Conservation (phyloP, 2,113 vertebrate species). For the Calyptommatus sinebrachiatus region DNA sequence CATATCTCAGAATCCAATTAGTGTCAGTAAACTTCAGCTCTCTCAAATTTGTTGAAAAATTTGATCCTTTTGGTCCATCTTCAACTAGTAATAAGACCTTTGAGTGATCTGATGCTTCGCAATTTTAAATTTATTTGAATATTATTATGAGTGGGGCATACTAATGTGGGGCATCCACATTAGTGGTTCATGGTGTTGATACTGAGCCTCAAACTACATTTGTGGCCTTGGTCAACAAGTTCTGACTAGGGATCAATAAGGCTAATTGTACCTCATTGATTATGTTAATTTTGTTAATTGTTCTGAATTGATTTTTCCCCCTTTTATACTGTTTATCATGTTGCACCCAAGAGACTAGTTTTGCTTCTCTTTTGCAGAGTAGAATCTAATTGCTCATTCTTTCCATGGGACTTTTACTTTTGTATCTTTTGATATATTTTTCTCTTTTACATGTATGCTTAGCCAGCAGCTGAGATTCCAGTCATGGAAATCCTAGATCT, state of each 20-base stretch:
- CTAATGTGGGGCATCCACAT: background rate
- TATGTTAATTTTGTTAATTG: constrained; percentile 29
- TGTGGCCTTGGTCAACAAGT: constrained; percentile 16
- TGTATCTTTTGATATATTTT: background rate
- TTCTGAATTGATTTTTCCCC: constrained; percentile 9
- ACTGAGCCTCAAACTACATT: constrained; percentile 2
- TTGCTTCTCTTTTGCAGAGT: background rate
- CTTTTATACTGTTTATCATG: constrained; percentile 16
- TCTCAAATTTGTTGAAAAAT: background rate
- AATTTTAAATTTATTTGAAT: background rate
- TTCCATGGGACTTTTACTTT: background rate
- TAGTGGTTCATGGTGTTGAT: background rate
- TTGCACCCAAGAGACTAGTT: background rate
- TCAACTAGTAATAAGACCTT: background rate
- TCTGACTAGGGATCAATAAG: constrained; percentile 25
- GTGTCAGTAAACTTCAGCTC: background rate
- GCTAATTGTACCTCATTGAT: constrained; percentile 32
- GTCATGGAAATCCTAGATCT: background rate
- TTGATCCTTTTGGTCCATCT: background rate
- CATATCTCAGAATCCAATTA: background rate
- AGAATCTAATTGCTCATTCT: background rate
- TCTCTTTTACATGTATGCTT: background rate
- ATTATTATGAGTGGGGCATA: background rate
- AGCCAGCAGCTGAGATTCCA: background rate
- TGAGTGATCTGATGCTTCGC: background rate